A percentile compares a stretch with the other conserved stretches of the same genome.
These are phyloP conservation scores for Bovichtus variegatus DNA, from an alignment of 2,797 vertebrate species.

Conservation along the genomic window DNA sequence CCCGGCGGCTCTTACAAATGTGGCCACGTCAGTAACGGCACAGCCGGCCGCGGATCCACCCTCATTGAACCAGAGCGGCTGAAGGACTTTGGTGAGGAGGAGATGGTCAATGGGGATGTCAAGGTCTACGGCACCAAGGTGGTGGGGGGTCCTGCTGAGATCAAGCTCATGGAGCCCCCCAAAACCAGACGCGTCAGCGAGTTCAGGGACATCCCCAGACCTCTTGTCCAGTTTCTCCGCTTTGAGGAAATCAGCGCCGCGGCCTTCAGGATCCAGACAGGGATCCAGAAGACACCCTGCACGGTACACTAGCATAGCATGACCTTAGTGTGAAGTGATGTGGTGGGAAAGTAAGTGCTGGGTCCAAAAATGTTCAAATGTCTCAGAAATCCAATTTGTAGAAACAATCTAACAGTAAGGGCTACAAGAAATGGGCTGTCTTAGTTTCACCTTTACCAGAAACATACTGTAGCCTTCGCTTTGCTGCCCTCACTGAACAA, in stretches of 20 bases:
- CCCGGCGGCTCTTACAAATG: slow-evolving; percentile 68
- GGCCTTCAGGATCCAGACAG: slow-evolving; percentile 90
- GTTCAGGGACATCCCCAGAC: slow-evolving; percentile 69
- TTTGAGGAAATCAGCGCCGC: slow-evolving; percentile 94
- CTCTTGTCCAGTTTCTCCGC: slow-evolving; percentile 82
- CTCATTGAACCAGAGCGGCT: slow-evolving; percentile 91
- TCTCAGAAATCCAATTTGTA: too few relatives aligned
- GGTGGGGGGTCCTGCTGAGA: slow-evolving; percentile 74
- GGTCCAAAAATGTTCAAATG: background rate
- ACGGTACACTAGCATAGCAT: slow-evolving; percentile 79
- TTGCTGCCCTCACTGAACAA: too few relatives aligned
- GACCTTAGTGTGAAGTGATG: background rate
- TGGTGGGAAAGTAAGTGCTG: too few relatives aligned
- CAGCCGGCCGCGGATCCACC: slow-evolving; percentile 72
- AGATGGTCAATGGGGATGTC: slow-evolving; percentile 87
- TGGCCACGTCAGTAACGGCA: slow-evolving; percentile 78
- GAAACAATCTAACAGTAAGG: background rate
- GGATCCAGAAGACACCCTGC: slow-evolving; percentile 92
- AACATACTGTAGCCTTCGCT: too few relatives aligned
- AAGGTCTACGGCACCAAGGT: slow-evolving; percentile 84
- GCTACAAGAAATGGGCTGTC: background rate
- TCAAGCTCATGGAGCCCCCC: slow-evolving; percentile 79
- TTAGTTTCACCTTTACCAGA: background rate
- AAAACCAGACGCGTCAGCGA: slow-evolving; percentile 76
- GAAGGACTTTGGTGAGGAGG: slow-evolving; percentile 93